A percentile compares a stretch with the other conserved stretches of the same genome.
phyloP scores from a whole-genome alignment of 2,797 vertebrate genomes.

The Rhadinocentrus ornatus region DNA sequence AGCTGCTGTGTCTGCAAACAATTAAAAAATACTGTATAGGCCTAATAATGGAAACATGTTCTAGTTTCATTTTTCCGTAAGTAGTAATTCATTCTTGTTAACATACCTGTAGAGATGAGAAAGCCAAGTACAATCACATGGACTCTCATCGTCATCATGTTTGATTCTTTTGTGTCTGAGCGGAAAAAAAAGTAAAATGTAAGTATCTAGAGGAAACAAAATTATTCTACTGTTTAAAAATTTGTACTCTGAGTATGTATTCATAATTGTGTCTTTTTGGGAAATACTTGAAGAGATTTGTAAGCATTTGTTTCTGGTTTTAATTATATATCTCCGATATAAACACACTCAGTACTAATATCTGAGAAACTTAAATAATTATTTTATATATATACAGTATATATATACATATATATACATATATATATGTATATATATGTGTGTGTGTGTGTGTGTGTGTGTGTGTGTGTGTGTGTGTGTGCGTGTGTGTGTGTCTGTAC shows the following conservation, averaged over 20 bases:
- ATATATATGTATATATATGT: too few species aligned
- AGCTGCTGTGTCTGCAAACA: neutral
- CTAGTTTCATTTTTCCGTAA: neutral
- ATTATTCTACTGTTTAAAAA: neutral
- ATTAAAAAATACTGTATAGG: neutral
- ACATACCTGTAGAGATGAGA: constrained; percentile 78
- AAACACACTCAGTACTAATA: neutral
- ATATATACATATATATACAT: too few species aligned
- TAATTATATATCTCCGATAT: neutral
- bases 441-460: too few species aligned
- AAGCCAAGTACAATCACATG: constrained; percentile 61
- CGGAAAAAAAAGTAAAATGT: constrained; percentile 18
- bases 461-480: too few species aligned
- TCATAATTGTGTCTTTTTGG: neutral
- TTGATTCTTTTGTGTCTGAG: constrained; percentile 55
- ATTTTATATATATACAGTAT: too few species aligned
- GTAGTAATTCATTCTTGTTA: neutral
- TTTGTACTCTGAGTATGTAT: neutral
- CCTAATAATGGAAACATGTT: neutral
- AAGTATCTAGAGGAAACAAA: neutral
- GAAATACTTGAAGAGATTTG: neutral
- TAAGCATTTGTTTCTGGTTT: neutral
- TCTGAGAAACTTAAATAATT: neutral
- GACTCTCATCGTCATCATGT: constrained; percentile 72
- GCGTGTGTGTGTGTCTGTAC: too few species aligned